Conservation (phyloP, 2,797 vertebrate genomes). For the Orientallactaga sibirica region DNA sequence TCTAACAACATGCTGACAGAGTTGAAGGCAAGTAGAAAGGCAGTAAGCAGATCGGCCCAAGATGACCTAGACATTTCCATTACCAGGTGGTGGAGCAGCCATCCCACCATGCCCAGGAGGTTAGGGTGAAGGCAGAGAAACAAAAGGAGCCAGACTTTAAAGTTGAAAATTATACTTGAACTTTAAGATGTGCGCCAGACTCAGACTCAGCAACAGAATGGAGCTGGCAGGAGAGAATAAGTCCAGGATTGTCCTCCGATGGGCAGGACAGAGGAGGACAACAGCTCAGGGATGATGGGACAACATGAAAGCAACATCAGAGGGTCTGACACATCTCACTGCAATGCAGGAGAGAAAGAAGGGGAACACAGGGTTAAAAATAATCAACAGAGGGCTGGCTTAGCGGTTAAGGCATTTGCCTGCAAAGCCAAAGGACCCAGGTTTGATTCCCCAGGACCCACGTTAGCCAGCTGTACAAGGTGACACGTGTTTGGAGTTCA, state of each 20-base stretch:
- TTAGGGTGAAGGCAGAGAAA: not conserved
- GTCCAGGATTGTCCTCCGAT: fast-evolving
- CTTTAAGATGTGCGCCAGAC: not conserved
- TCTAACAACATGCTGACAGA: not conserved
- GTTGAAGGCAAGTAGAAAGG: not conserved
- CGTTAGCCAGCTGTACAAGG: too few species aligned
- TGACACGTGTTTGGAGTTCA: too few species aligned
- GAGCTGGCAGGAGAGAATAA: too few species aligned
- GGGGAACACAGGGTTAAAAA: too few species aligned
- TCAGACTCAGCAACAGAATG: not conserved
- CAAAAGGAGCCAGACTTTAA: not conserved
- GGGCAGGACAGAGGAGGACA: not conserved
- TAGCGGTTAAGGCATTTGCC: not conserved
- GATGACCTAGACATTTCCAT: too few species aligned
- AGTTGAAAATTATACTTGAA: not conserved
- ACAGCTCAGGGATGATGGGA: not conserved
- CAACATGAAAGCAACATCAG: not conserved
- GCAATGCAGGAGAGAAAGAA: too few species aligned
- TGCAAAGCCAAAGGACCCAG: too few species aligned
- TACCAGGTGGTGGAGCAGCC: not conserved
- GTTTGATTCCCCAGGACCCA: not conserved
- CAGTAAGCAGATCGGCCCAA: not conserved
- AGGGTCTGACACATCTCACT: fast-evolving
- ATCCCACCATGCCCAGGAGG: not conserved
- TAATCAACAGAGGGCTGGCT: not conserved